Evolutionary conservation across 2,888 invertebrate species (phyloP).

Genomic region (Caradrina clavipalpis): DNA sequence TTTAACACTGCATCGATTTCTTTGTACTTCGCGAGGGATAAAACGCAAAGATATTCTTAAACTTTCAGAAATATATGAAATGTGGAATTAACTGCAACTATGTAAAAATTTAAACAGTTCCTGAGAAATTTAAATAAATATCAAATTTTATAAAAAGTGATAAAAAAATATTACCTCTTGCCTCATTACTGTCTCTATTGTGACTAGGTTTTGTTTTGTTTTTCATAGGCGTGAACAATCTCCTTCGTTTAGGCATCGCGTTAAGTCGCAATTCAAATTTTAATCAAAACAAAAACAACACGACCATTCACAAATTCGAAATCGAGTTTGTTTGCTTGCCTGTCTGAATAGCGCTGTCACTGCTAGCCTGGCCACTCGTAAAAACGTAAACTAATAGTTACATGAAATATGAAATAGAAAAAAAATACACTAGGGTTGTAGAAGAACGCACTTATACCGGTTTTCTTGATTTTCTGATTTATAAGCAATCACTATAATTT

Average conservation of each 20-base stretch:
- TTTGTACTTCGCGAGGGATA: neutral
- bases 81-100: neutral
- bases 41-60: neutral
- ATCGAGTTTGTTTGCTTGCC: constrained; percentile 30
- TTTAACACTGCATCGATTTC: constrained; percentile 25
- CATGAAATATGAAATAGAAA: constrained; percentile 1
- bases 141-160: constrained; percentile 35
- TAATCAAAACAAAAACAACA: constrained; percentile 61
- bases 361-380: constrained; percentile 15
- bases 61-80: neutral
- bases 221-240: constrained; percentile 81
- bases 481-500: neutral
- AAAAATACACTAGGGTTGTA: constrained; percentile 17
- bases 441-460: constrained; percentile 24
- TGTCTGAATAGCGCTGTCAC: constrained; percentile 44
- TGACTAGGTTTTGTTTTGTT: constrained; percentile 69
- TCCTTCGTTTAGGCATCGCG: constrained; percentile 83
- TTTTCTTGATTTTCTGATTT: constrained; percentile 6
- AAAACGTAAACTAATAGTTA: constrained; percentile 4
- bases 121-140: constrained; percentile 2
- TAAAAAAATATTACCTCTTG: constrained; percentile 47
- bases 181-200: constrained; percentile 59
- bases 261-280: constrained; percentile 32
- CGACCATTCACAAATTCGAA: constrained; percentile 53
- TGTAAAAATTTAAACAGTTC: neutral